Percentiles rank a stretch among this genome's conserved stretches.
phyloP scores from a whole-genome alignment of 2,113 vertebrate species.

The Tragelaphus imberbis region DNA sequence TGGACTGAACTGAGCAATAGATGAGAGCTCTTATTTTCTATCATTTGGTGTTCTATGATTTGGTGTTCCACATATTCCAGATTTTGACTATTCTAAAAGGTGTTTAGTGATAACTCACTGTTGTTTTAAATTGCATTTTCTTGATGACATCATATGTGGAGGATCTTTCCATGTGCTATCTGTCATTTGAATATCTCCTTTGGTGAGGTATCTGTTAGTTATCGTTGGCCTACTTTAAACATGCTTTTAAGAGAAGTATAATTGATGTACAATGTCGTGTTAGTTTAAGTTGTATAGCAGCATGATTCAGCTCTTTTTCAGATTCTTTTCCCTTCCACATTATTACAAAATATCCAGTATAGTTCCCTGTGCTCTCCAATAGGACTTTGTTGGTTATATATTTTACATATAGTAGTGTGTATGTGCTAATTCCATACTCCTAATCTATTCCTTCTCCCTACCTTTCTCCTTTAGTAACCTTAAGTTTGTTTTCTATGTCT shows the following conservation, averaged over 20 bases:
- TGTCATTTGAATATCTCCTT: not conserved
- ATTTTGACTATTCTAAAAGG: not conserved
- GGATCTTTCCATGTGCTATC: not conserved
- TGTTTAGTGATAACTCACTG: not conserved
- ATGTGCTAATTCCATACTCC: not conserved
- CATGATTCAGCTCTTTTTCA: not conserved
- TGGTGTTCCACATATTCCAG: not conserved
- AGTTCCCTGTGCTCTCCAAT: not conserved
- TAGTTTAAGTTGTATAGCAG: not conserved
- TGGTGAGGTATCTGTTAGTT: not conserved
- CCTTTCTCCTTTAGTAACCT: not conserved
- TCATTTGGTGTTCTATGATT: not conserved
- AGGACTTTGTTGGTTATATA: not conserved
- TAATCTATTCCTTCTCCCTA: not conserved
- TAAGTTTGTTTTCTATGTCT: not conserved
- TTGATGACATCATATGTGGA: not conserved
- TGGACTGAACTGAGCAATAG: not conserved
- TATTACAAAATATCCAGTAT: not conserved
- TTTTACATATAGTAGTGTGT: not conserved
- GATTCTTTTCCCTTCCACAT: not conserved
- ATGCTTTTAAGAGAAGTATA: not conserved
- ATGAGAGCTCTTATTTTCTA: not conserved
- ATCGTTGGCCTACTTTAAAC: not conserved
- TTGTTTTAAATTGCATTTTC: not conserved
- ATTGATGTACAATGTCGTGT: not conserved